Evolutionary conservation across 2,888 invertebrate genomes (phyloP), one percentile per base, ranked within the genome.

Genomic region (Iphiclides podalirius): DNA sequence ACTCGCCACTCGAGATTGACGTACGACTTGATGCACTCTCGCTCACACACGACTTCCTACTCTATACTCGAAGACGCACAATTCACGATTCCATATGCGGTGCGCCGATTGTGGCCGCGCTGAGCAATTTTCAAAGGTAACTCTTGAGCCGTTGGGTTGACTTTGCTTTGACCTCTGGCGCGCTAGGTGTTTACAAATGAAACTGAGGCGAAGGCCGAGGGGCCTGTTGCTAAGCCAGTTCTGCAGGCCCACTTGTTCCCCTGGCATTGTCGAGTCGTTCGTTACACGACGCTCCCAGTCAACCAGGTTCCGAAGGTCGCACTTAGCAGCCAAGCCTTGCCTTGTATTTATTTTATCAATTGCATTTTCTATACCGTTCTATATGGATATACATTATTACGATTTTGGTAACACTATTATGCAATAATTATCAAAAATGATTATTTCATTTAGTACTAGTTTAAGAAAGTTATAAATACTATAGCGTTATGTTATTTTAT

Each of bases 161-260:
- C 50, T 57, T 60, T 66, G 1, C 2, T 14, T 20, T 50, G 34
- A 48, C 39, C 46, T 9, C 15, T 13, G 37, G 35, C 12, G 9
- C 52, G 45, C 59, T 56, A 57, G 63, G 55, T 66, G 59, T 57
- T 54, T 58, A 48, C 48, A 54, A 61, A 53, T 53, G 53, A 55
- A 48, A 51, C 53, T 54, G 59, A 53, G 59, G 53, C 59, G 55
- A 61, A 64, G 63, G 65, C 67, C 67, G 67, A 64, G 65, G 74
- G 70, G 61, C 61, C 62, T 62, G 80, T 79, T 77, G 77, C 80
- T 68, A 78, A 65, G 79, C 72, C 65, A 54, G 49, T 56, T 52
- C 57, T 62, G 52, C 52, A 6, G 59, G 60, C 71, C 66, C 61
- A 46, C 45, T 46, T 46, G 46, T n/a, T n/a, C n/a, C 8, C 28